Conservation (phyloP, 2,113 vertebrate genomes). For the Echinops telfairi region DNA sequence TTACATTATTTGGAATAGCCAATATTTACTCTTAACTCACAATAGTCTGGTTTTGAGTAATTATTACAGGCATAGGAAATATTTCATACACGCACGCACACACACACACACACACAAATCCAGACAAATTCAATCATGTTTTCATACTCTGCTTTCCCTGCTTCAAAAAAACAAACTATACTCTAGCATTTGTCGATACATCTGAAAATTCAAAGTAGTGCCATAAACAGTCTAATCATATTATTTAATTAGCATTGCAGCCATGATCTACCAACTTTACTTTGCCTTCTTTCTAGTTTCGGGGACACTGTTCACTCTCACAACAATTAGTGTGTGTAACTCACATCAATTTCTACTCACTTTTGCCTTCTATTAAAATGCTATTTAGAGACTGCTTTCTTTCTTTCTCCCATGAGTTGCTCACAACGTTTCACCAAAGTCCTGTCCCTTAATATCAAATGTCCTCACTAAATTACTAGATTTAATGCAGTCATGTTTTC, state of each 20-base stretch:
- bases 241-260: not conserved
- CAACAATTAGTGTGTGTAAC: not conserved
- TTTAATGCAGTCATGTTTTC: conserved; percentile 3
- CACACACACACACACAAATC: too few relatives aligned
- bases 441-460: conserved; percentile 4
- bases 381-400: not conserved
- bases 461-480: not conserved
- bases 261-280: not conserved
- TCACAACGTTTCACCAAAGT: conserved; percentile 7
- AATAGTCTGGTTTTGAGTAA: conserved; percentile 16
- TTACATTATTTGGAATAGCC: conserved; percentile 22
- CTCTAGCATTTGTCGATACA: not conserved
- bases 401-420: not conserved
- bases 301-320: not conserved
- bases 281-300: not conserved
- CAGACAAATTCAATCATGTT: not conserved
- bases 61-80: not conserved
- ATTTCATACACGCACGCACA: not conserved
- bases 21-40: not conserved
- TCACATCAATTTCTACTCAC: not conserved
- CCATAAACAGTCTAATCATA: not conserved
- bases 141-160: not conserved
- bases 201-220: not conserved
- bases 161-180: not conserved
- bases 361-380: conserved; percentile 43